Evolutionary conservation across 2,113 vertebrate species (phyloP).

Genomic region (Oxyruncus cristatus): DNA sequence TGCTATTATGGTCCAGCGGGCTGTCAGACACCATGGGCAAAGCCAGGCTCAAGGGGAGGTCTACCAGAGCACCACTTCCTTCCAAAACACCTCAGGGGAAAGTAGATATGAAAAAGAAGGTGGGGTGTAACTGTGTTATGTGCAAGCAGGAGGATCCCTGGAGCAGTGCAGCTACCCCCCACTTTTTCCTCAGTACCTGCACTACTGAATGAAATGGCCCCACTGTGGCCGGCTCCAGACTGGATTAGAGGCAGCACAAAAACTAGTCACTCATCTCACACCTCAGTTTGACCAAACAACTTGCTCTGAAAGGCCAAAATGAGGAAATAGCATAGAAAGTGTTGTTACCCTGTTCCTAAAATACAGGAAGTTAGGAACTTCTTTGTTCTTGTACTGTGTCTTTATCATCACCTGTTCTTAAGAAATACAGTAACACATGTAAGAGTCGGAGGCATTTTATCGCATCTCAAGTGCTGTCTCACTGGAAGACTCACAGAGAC

Average conservation of each 20-base stretch:
- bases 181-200: not conserved
- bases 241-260: not conserved
- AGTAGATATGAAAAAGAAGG: not conserved
- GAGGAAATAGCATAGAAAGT: not conserved
- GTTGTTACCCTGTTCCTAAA: not conserved
- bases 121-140: not conserved
- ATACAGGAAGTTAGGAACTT: not conserved
- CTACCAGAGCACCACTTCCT: not conserved
- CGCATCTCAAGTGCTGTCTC: not conserved
- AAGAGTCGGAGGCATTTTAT: not conserved
- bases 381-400: not conserved
- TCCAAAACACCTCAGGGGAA: not conserved
- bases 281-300: not conserved
- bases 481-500: conserved; percentile 33
- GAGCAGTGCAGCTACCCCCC: not conserved
- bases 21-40: not conserved
- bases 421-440: not conserved
- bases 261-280: not conserved
- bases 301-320: not conserved
- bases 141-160: not conserved
- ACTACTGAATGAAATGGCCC: not conserved
- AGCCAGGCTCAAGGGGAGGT: not conserved
- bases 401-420: not conserved
- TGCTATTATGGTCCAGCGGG: not conserved
- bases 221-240: not conserved